Evolutionary conservation across 2,797 vertebrate genomes (phyloP).

Genomic region (Anguilla obscura): DNA sequence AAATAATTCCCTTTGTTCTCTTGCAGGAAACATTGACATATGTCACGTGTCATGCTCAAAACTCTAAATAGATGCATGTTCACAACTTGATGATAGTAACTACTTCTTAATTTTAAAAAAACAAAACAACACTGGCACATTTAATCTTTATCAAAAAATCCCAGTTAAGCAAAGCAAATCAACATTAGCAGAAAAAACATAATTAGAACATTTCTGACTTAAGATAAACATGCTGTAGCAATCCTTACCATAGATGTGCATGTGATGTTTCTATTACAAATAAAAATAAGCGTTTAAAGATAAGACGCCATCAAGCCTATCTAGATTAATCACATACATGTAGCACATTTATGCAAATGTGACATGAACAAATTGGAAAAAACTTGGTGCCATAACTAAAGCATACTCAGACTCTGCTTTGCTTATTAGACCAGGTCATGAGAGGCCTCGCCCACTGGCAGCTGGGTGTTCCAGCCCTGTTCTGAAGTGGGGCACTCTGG

Average conservation of each 20-base stretch:
- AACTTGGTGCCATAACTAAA: neutral
- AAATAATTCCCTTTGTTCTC: no score
- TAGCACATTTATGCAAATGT: neutral
- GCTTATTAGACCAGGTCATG: neutral
- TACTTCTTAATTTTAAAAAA: no score
- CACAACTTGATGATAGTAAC: no score
- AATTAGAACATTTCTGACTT: neutral
- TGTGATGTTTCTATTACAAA: neutral
- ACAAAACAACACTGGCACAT: no score
- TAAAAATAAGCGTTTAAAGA: neutral
- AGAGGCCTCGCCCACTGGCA: neutral
- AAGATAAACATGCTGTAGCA: neutral
- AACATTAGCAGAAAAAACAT: neutral
- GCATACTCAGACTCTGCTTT: neutral
- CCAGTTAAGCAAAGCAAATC: neutral
- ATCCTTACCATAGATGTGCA: neutral
- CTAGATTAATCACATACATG: neutral
- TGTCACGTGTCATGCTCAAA: no score
- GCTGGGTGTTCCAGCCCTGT: neutral
- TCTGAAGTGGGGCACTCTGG: neutral
- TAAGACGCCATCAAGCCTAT: no score
- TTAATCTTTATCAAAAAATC: neutral
- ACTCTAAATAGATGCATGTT: no score
- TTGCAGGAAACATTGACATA: no score
- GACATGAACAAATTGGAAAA: neutral